Evolutionary conservation across 1,140 invertebrate species (phyloP).

Genomic region (Aphelinus certus): DNA sequence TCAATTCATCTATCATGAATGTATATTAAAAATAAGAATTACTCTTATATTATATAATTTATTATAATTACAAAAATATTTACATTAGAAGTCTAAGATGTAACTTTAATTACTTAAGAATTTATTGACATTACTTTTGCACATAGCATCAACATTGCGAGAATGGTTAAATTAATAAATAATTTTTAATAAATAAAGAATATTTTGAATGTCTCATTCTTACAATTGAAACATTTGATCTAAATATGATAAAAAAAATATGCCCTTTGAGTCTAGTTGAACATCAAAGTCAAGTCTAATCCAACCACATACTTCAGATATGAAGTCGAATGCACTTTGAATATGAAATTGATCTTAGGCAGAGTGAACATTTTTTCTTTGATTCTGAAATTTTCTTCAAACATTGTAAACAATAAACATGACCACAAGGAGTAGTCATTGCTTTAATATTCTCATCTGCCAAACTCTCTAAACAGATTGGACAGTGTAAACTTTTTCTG

Average conservation of each 20-base stretch:
- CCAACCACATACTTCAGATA: conserved; percentile 40
- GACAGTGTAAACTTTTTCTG: conserved; percentile 38
- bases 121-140: too few relatives aligned
- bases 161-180: not conserved
- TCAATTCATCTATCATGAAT: not conserved
- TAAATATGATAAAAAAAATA: too few relatives aligned
- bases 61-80: conserved; percentile 27
- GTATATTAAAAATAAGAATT: not conserved
- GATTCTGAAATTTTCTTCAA: conserved; percentile 31
- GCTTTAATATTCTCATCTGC: conserved; percentile 40
- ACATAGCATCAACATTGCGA: not conserved
- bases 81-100: not conserved
- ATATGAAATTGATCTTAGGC: conserved; percentile 38
- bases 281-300: too few relatives aligned
- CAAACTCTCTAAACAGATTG: conserved; percentile 50
- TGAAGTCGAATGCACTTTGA: conserved; percentile 49
- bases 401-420: conserved; percentile 50
- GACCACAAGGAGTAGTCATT: conserved; percentile 52
- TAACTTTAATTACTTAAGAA: too few relatives aligned
- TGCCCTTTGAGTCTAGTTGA: too few relatives aligned
- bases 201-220: not conserved
- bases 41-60: conserved; percentile 12
- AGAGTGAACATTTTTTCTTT: conserved; percentile 49
- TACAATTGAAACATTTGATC: not conserved
- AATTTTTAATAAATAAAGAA: conserved; percentile 16